Base-by-base conservation (phyloP, 2,888 invertebrate species). In the Mythimna loreyi region DNA sequence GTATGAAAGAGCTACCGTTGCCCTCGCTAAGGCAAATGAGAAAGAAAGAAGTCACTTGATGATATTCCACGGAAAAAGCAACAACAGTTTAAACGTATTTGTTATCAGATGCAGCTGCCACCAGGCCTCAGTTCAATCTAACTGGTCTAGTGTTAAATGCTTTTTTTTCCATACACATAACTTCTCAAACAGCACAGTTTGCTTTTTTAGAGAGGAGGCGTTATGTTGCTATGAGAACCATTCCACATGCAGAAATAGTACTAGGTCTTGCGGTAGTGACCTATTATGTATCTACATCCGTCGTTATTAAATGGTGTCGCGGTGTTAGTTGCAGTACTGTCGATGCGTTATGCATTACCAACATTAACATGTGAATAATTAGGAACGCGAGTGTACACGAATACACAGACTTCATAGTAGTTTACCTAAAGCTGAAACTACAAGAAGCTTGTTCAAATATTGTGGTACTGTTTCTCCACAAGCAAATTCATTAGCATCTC, bases 261-360 rank as follows among this genome's bases (percentile, higher is more conserved):
- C 50, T 23, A 36, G 52, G 59, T 68, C 60, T 70, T 75, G 67
- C 72, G 76, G 78, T 77, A 69, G 67, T 65, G 70, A 78, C 74
- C 73, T 79, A 80, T 80, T 72, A 80, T 75, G 62, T 52, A 52
- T 36, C 50, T 73, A 80, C 72, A 66, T 83, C 72, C 77, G 78
- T 75, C 77, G 72, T 49, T 73, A 75, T 62, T 74, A 69, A 84
- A 83, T 65, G 60, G 61, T 82, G 80, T 85, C 80, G 72, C 74
- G 66, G 56, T 36, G 55, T 67, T 55, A 55, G 21, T 58, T 73
- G 67, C 65, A 71, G 60, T 53, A 67, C 64, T 67, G 52, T 68
- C 62, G 68, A 61, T 80, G 62, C 52, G 33, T n/a, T 57, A 28
- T 65, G n/a, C 57, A 66, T 59, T 70, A 70, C 50, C 63, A 47